Evolutionary conservation across 2,888 invertebrate genomes (phyloP).

Genomic region (Diaprepes abbreviatus): DNA sequence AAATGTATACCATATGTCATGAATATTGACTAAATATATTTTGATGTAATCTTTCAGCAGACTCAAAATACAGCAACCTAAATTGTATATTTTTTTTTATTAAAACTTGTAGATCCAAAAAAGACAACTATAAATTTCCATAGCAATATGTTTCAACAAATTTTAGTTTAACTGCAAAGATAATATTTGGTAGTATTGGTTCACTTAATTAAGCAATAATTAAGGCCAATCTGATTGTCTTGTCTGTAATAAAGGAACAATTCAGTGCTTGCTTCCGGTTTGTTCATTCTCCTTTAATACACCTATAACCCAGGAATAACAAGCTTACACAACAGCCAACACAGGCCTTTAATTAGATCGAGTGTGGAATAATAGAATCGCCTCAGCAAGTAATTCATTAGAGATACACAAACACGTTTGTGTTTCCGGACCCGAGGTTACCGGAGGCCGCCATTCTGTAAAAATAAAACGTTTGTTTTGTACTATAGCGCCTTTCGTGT

Average conservation of each 20-base stretch:
- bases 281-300: slow-evolving; percentile 34
- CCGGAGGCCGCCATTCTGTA: slow-evolving; percentile 24
- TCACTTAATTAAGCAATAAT: not conserved
- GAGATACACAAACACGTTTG: slow-evolving; percentile 47
- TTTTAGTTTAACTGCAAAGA: too few species aligned
- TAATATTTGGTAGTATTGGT: not conserved
- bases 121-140: too few species aligned
- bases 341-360: slow-evolving; percentile 47
- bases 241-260: slow-evolving; percentile 34
- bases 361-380: slow-evolving; percentile 48
- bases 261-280: slow-evolving; percentile 34
- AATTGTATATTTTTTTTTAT: too few species aligned
- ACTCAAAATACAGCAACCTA: too few species aligned
- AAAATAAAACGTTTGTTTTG: slow-evolving; percentile 36
- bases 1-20: too few species aligned
- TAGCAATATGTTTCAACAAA: too few species aligned
- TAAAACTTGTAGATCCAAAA: too few species aligned
- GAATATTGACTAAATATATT: too few species aligned
- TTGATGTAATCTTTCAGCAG: too few species aligned
- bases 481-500: slow-evolving; percentile 24
- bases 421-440: slow-evolving; percentile 43
- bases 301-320: slow-evolving; percentile 40
- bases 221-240: slow-evolving; percentile 31
- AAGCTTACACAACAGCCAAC: slow-evolving; percentile 45
- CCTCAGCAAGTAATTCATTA: slow-evolving; percentile 48